A percentile compares a stretch with the other conserved stretches of the same genome.
Evolutionary conservation across 2,888 invertebrate genomes (phyloP).

Genomic region (Desoria tigrina): DNA sequence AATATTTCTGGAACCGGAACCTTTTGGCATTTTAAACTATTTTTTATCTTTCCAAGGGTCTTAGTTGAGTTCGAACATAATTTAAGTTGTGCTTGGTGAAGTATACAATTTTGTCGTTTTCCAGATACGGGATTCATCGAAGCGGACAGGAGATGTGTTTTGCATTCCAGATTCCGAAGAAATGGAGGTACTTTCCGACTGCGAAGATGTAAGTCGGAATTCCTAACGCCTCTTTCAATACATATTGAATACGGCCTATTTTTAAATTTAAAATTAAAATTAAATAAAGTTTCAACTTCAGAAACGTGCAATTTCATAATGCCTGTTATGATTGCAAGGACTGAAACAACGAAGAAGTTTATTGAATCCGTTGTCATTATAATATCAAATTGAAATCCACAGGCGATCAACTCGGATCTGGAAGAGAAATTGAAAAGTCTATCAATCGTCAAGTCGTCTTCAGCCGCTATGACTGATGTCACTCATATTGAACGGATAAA

Average conservation of each 20-base stretch:
- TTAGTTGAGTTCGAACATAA: too few species aligned
- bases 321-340: background rate
- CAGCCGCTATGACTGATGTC: slow-evolving; percentile 39
- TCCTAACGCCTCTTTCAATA: background rate
- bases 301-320: too few species aligned
- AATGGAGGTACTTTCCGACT: slow-evolving; percentile 27
- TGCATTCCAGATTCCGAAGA: slow-evolving; percentile 15
- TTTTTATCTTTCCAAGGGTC: too few species aligned
- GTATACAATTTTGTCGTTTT: too few species aligned
- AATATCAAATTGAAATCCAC: background rate
- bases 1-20: too few species aligned
- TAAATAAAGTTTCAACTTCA: too few species aligned
- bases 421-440: slow-evolving; percentile 54
- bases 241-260: too few species aligned
- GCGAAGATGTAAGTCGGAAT: slow-evolving; percentile 29
- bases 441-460: slow-evolving; percentile 39
- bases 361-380: background rate
- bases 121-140: slow-evolving; percentile 24
- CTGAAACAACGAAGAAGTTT: too few species aligned
- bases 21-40: too few species aligned
- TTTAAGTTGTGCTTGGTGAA: too few species aligned
- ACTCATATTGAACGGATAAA: slow-evolving; percentile 81
- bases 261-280: too few species aligned
- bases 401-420: slow-evolving; percentile 53
- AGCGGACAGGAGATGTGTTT: slow-evolving; percentile 15